Evolutionary conservation across 2,888 invertebrate genomes (phyloP).

Genomic region (Lithophane semibrunnea): DNA sequence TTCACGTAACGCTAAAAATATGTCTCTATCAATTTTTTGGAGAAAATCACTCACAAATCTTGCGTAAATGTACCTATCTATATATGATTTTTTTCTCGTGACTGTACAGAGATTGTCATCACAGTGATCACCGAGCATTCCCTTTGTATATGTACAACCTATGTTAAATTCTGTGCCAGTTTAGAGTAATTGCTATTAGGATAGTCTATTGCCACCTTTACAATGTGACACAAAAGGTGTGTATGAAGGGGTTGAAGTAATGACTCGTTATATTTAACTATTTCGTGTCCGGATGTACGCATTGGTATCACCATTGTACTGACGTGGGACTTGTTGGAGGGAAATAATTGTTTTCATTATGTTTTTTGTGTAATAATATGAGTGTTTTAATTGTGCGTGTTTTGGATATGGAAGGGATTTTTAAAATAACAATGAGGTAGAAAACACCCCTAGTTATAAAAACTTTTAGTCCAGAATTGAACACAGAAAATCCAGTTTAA

Average conservation of each 20-base stretch:
- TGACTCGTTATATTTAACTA: conserved; percentile 82
- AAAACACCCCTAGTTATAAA: too few species aligned
- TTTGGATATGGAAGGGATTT: neutral
- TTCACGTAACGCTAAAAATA: too few species aligned
- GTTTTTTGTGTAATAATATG: conserved; percentile 26
- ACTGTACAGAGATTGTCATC: neutral
- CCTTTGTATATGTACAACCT: neutral
- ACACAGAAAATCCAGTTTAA: neutral
- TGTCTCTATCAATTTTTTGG: too few species aligned
- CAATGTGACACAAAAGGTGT: conserved; percentile 69
- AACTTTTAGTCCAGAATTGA: neutral
- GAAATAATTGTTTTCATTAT: conserved; percentile 53
- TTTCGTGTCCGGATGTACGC: conserved; percentile 81
- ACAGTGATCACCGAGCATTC: neutral
- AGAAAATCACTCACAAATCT: too few species aligned
- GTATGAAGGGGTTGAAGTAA: conserved; percentile 80
- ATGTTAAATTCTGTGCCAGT: neutral
- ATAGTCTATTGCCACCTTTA: conserved; percentile 66
- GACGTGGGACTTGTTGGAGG: conserved; percentile 60
- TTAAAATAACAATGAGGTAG: neutral
- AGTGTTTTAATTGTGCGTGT: conserved; percentile 17
- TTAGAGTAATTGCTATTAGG: conserved; percentile 10
- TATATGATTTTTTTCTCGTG: too few species aligned
- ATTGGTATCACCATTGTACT: conserved; percentile 73
- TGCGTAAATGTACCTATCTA: too few species aligned